phyloP scores from a whole-genome alignment of 2,888 invertebrate genomes.

The Anoncus sp. region DNA sequence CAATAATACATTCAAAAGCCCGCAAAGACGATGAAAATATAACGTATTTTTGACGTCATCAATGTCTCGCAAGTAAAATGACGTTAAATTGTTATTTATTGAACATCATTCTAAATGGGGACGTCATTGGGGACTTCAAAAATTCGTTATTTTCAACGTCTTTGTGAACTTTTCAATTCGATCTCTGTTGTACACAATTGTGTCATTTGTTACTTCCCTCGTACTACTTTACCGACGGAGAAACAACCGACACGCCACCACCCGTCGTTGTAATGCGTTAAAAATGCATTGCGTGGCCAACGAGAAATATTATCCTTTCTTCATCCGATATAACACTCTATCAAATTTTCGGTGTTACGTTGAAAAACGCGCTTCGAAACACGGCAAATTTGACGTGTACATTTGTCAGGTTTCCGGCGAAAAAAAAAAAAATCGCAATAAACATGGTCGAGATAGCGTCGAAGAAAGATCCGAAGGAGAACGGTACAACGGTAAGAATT shows the following conservation, averaged over 20 bases:
- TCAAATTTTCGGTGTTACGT: background rate
- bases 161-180: too few relatives aligned
- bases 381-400: slow-evolving; percentile 49
- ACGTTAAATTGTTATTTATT: too few relatives aligned
- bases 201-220: too few relatives aligned
- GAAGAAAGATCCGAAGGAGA: slow-evolving; percentile 69
- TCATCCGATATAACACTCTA: background rate
- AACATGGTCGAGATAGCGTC: slow-evolving; percentile 67
- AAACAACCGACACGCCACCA: background rate
- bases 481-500: slow-evolving; percentile 61
- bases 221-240: too few relatives aligned
- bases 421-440: slow-evolving; percentile 1
- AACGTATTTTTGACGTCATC: too few relatives aligned
- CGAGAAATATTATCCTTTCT: background rate
- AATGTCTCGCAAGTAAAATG: too few relatives aligned
- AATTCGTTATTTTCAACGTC: too few relatives aligned
- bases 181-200: too few relatives aligned
- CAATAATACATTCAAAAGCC: too few relatives aligned
- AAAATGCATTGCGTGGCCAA: slow-evolving; percentile 26
- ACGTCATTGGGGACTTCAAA: too few relatives aligned
- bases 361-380: background rate
- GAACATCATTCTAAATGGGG: too few relatives aligned
- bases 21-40: too few relatives aligned
- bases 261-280: background rate
- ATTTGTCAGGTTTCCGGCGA: slow-evolving; percentile 22